Evolutionary conservation across 2,113 vertebrate genomes (phyloP), one percentile per base, ranked within the genome.

Genomic region (Mustela nigripes): DNA sequence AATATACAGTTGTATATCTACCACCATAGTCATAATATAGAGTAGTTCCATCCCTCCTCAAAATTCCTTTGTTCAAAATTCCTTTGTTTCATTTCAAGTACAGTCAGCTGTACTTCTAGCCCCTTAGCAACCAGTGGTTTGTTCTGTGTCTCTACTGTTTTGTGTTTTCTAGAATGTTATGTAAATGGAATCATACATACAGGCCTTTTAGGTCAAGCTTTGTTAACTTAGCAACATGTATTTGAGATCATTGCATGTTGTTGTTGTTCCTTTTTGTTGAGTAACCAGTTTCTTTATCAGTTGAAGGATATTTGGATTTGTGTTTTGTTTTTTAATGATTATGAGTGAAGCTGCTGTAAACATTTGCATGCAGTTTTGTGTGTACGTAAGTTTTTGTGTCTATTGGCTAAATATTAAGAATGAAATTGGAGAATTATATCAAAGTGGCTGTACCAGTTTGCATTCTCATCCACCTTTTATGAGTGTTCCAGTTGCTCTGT

Each of bases 201-300:
- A 71, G 73, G 62, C 10, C 58, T 90, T 89, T 90, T 45, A 81
- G 36, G 10, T 60, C 36, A 88, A 39, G 78, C 19, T 78, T 84
- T 65, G 56, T 76, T 79, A 83, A 48, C 36, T 78, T 95, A 95
- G 39, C 69, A 85, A 31, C 39, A 85, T 22, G 33, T 39, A 48
- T 48, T 85, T 85, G 48, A 79, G 31, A 39, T 78, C 60, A 58
- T 83, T 83, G 14, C n/a, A 5, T 86, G 60, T 86, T 86, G 8
- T 85, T 69, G 58, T 84, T 81, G 24, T 88, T 88, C 56, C 45
- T 63, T 83, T 95, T 73, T 90, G n/a, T 83, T 78, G 45, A 58
- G 22, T 83, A 67, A 12, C 69, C 69, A 45, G 56, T 63, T 74
- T 83, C 7, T 11, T 90, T 76, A 80, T 89, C 56, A 53, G 18